Percentiles rank a stretch among this genome's conserved stretches.
Evolutionary conservation across 2,797 vertebrate genomes (phyloP).

Genomic region (Acestrorhynchus altus): DNA sequence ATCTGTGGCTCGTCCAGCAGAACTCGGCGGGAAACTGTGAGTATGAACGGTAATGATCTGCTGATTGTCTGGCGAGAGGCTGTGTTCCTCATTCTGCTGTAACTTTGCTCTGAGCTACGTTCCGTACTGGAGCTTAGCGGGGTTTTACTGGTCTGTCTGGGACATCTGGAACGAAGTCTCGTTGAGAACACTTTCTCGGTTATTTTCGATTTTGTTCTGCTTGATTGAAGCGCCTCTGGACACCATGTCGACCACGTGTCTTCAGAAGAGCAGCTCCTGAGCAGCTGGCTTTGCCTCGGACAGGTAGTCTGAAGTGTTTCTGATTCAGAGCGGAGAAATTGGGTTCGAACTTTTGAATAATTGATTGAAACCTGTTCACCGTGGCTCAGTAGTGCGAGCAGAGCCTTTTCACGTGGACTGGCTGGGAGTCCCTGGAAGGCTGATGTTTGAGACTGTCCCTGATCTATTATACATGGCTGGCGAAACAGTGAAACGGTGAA

Average conservation of each 20-base stretch:
- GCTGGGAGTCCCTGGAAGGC: conserved; percentile 20
- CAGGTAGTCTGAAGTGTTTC: neutral
- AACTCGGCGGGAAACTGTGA: conserved; percentile 38
- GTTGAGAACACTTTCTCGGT: neutral
- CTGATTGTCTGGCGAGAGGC: neutral
- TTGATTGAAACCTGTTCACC: conserved; percentile 32
- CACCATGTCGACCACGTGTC: neutral
- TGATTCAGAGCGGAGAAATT: conserved; percentile 2
- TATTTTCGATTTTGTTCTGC: neutral
- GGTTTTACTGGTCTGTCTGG: neutral
- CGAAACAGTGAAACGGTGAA: too few relatives aligned
- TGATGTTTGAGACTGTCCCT: conserved; percentile 9
- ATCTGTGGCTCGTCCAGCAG: neutral
- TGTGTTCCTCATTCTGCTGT: neutral
- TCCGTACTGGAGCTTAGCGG: neutral
- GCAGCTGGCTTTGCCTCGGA: neutral
- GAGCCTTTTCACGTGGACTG: conserved; percentile 27
- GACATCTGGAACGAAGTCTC: neutral
- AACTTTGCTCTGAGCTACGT: neutral
- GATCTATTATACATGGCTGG: conserved; percentile 22
- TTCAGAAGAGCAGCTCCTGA: neutral
- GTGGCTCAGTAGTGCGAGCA: conserved; percentile 22
- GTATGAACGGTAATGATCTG: conserved; percentile 29
- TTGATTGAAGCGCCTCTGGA: neutral
- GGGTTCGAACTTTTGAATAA: conserved; percentile 47